Conservation (phyloP, 1,140 invertebrate species). For the Harpegnathos saltator region DNA sequence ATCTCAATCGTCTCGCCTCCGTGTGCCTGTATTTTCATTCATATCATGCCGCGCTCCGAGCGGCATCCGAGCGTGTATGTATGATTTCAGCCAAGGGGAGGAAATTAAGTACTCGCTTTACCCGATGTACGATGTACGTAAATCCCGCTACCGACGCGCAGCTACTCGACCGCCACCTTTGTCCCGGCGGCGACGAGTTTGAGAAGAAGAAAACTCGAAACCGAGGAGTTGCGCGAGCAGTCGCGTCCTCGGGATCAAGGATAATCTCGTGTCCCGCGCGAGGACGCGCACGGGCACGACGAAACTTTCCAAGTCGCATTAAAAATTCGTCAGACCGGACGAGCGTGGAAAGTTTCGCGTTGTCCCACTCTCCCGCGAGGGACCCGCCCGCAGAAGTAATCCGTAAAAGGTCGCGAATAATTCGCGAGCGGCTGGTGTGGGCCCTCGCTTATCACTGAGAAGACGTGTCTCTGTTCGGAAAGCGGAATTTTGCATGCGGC, state of each 20-base stretch:
- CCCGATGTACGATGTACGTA: too few species aligned
- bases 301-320: slow-evolving; percentile 19
- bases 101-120: background rate
- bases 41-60: too few species aligned
- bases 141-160: background rate
- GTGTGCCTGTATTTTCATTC: background rate
- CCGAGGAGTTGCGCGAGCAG: background rate
- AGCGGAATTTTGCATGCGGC: slow-evolving; percentile 30
- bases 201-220: background rate
- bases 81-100: background rate
- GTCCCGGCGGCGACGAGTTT: background rate
- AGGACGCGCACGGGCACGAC: background rate
- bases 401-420: slow-evolving; percentile 23
- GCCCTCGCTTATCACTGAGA: slow-evolving; percentile 25
- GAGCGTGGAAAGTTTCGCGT: slow-evolving; percentile 12
- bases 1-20: too few species aligned
- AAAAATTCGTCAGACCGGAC: slow-evolving; percentile 21
- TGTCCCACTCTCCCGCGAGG: background rate
- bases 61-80: background rate
- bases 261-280: slow-evolving; percentile 2
- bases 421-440: background rate
- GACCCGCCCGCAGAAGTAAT: too few species aligned
- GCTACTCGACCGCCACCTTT: background rate
- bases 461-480: slow-evolving; percentile 11
- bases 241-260: slow-evolving; percentile 2